Evolutionary conservation across 2,113 vertebrate genomes (phyloP).

Genomic region (Entelurus aequoreus): DNA sequence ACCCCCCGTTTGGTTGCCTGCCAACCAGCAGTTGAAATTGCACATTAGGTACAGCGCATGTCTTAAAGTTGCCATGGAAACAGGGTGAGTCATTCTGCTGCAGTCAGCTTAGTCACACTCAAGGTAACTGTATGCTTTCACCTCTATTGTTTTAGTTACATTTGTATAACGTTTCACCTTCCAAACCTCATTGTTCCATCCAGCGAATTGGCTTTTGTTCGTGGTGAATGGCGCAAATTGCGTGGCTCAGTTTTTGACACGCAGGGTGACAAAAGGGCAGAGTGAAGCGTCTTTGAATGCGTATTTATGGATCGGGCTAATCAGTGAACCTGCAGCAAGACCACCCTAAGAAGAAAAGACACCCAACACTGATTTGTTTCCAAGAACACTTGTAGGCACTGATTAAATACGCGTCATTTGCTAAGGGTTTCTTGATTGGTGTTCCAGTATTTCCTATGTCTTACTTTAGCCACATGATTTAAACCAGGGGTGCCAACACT

Average conservation of each 20-base stretch:
- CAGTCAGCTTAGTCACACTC: constrained; percentile 62
- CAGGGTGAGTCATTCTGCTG: constrained; percentile 76
- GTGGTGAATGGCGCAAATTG: constrained; percentile 2
- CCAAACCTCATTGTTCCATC: constrained; percentile 2
- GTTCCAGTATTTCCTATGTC: background rate
- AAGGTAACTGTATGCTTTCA: constrained; percentile 42
- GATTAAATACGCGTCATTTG: constrained; percentile 25
- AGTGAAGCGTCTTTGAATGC: constrained; percentile 55
- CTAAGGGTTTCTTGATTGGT: constrained; percentile 7
- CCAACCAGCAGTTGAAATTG: constrained; percentile 20
- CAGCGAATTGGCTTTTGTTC: background rate
- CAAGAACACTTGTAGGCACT: constrained; percentile 29
- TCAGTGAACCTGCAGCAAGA: constrained; percentile 59
- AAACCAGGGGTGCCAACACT: no score
- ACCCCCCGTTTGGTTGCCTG: background rate
- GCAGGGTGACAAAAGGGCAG: constrained; percentile 33
- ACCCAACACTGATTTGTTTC: constrained; percentile 23
- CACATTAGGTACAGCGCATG: constrained; percentile 59
- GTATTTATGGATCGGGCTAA: constrained; percentile 64
- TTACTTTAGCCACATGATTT: no score
- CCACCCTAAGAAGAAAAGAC: constrained; percentile 28
- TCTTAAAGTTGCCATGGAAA: constrained; percentile 72
- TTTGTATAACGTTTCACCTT: background rate
- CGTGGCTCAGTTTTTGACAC: background rate
- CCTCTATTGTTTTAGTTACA: constrained; percentile 20